Evolutionary conservation across 2,797 vertebrate species (phyloP).

Genomic region (Squalus acanthias): DNA sequence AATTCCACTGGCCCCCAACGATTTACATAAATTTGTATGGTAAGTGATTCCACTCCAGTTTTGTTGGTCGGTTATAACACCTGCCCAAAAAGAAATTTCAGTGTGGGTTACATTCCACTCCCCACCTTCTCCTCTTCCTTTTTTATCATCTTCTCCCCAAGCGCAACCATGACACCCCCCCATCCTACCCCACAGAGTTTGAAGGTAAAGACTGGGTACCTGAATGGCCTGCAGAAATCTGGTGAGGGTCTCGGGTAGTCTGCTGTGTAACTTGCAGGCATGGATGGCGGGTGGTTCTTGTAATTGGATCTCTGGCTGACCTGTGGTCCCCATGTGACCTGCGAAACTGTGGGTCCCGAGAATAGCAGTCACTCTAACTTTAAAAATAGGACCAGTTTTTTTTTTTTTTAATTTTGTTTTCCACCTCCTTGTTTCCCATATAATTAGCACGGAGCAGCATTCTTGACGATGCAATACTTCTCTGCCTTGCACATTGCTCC

Average conservation of each 20-base stretch:
- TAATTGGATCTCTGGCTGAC: neutral
- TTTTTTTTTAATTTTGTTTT: too few relatives aligned
- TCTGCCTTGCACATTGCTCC: neutral
- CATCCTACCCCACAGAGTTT: too few relatives aligned
- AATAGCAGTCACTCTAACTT: neutral
- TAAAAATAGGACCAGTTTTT: neutral
- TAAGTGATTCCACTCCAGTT: neutral
- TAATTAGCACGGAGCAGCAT: neutral
- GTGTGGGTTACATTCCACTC: too few relatives aligned
- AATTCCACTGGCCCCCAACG: too few relatives aligned
- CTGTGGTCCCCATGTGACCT: too few relatives aligned
- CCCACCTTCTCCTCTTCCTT: neutral
- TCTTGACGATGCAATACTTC: neutral
- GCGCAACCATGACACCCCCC: too few relatives aligned
- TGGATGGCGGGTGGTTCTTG: neutral
- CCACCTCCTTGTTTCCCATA: neutral
- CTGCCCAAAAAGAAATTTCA: neutral
- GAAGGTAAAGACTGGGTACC: too few relatives aligned
- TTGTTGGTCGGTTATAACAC: neutral
- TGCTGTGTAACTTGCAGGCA: neutral
- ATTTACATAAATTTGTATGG: neutral
- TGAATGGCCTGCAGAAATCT: too few relatives aligned
- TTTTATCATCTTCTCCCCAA: too few relatives aligned
- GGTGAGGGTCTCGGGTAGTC: neutral
- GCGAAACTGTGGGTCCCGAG: too few relatives aligned